Evolutionary conservation across 1,140 invertebrate genomes (phyloP), one percentile per base, ranked within the genome.

Genomic region (Scylla paramamosain): DNA sequence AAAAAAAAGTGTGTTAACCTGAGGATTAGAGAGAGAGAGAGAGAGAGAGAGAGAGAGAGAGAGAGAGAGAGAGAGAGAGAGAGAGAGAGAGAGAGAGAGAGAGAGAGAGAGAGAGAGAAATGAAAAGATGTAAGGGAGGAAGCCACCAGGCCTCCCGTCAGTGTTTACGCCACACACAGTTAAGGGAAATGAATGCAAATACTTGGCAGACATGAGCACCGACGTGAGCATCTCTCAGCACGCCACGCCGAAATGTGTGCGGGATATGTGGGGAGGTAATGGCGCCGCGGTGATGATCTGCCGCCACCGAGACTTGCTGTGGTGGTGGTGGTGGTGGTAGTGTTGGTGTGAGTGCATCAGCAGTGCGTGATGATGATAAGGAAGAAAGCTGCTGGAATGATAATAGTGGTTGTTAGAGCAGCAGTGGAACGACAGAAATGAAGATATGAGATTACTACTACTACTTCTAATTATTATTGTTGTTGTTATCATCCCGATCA

Each of bases 141-240:
- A 77, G 6, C 20, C 67, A 2, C 20, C 7, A 77, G 25, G 7
- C 67, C 6, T 77, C 16, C 67, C 20, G 20, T n/a, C 67, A 77
- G 20, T 77, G 67, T 77, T n/a, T 77, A 77, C 67, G 67, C 67
- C 20, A 77, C n/a, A n/a, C 67, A 77, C 67, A n/a, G 67, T n/a
- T 77, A n/a, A 77, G 67, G 67, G 67, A 77, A 77, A 77, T 77
- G 67, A 77, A 77, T 77, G 67, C 67, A 77, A 77, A 77, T n/a
- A 77, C 20, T 77, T 25, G 67, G 67, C 67, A 25, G 16, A n/a
- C 6, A 77, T n/a, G n/a, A 77, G 67, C 25, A 77, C 67, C 67
- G 67, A n/a, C 67, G 67, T n/a, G 67, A 77, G 25, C 67, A 77
- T n/a, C 67, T 77, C 67, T 77, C 20, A n/a, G 20, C 20, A n/a